Evolutionary conservation across 2,797 vertebrate species (phyloP), one percentile per base, ranked within the genome.

Genomic region (Epinephelus coioides): DNA sequence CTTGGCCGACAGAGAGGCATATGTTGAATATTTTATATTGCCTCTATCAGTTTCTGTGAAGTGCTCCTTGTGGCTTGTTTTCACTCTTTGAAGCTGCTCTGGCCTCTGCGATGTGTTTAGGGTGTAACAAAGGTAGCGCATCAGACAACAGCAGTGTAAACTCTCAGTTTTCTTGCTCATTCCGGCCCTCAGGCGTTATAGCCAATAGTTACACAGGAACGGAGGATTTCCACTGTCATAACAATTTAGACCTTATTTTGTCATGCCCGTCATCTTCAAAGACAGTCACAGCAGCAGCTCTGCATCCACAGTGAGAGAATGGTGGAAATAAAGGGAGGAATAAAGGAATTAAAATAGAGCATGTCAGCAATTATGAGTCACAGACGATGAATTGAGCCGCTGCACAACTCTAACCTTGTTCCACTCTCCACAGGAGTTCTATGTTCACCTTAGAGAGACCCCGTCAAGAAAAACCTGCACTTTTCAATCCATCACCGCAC

Each of bases 221-320:
- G 23, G 60, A 71, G 67, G 76, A 85, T 81, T 86, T 86, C 84
- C 80, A 53, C 79, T 86, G 81, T 87, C 87, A 89, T 70, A 90
- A 90, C 84, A 89, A 88, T 51, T 83, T 81, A 83, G 82, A 70
- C 73, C 82, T 89, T 82, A 71, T 89, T 89, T 87, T 85, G 83
- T 86, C 70, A 85, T 81, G 75, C 64, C 61, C 47, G 47, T 86
- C 84, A 86, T 82, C 81, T 90, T 91, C 86, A 93, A 92, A 89
- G 88, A 81, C 79, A 68, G 67, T 64, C 57, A 69, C 66, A 54
- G 64, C 76, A 73, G 73, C 57, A 71, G 79, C 63, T 73, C 79
- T 64, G 70, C 78, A 76, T 71, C 67, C 60, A 69, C 68, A 81
- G 69, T 47, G 69, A 80, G 62, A 71, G 74, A 85, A 78, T 55